Conservation (phyloP, 2,797 vertebrate genomes). For the Paguma larvata region DNA sequence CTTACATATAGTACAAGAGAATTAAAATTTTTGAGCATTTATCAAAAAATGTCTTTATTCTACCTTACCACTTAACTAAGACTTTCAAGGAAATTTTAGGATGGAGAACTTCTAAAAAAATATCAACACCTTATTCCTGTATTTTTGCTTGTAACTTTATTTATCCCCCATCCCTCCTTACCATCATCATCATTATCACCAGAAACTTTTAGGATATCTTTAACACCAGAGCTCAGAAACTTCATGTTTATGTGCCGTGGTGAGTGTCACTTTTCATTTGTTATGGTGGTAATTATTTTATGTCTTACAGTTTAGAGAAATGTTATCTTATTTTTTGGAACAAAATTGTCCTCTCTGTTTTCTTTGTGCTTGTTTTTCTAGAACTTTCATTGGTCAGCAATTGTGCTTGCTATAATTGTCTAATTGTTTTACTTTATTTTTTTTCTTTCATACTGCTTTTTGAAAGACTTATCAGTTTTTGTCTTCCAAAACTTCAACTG, state of each 20-base stretch:
- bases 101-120: background rate
- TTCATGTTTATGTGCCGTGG: background rate
- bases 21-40: background rate
- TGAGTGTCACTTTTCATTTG: background rate
- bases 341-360: background rate
- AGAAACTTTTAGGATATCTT: background rate
- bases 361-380: background rate
- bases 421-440: background rate
- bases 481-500: background rate
- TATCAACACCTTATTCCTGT: background rate
- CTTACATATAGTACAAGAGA: background rate
- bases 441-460: background rate
- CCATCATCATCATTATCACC: background rate
- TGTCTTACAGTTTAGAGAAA: background rate
- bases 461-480: background rate
- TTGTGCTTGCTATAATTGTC: background rate
- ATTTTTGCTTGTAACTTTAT: background rate
- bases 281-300: background rate
- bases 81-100: background rate
- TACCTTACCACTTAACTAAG: background rate
- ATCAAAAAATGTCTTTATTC: background rate
- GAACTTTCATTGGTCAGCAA: background rate
- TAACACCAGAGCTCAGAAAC: background rate
- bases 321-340: background rate
- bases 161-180: background rate